Base-by-base conservation (phyloP, 2,888 invertebrate species). In the Drosophila picticornis region DNA sequence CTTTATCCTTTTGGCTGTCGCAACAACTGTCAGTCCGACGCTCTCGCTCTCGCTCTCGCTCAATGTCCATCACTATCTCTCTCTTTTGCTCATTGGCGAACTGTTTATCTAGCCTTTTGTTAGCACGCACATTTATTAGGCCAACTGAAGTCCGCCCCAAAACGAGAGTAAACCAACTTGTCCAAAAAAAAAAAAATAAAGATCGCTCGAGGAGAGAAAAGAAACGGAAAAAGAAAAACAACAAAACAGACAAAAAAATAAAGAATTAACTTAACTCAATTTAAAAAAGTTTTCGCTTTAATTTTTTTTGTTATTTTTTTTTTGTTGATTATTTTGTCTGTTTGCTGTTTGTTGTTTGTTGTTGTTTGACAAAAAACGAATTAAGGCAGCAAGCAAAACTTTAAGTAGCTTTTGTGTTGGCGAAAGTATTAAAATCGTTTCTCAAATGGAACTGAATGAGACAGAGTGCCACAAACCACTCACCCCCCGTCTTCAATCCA, bases 371-470 rank as follows among this genome's bases (percentile, higher is more conserved):
- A 84, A 81, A 87, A 85, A 87, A 86, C 83, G 89, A 86, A 86
- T 87, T 87, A 87, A 87, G 84, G 76, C 77, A 72, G 77, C 65
- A 69, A 79, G 81, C 72, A 75, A 78, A 87, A 87, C 87, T 87
- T 87, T 88, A 87, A 88, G 89, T 88, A 88, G 89, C 89, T 87
- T 87, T 87, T 87, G 88, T 85, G 80, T 67, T 34, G 67, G 83
- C 52, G 74, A 87, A 83, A 83, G 85, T 83, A 85, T 85, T 85
- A 85, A 85, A 85, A 85, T 88, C 88, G 80, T 74, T 88, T 84
- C 80, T 56, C 83, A 69, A 83, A 77, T 70, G 82, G 74, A 57
- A 73, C 70, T 74, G 72, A 69, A 72, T 63, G 60, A 72, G 72
- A 65, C 64, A 65, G 71, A 38, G 59, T 40, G 27, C 10, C 53